Conservation (phyloP, 2,797 vertebrate genomes). For the Melanotaenia trifasciata region DNA sequence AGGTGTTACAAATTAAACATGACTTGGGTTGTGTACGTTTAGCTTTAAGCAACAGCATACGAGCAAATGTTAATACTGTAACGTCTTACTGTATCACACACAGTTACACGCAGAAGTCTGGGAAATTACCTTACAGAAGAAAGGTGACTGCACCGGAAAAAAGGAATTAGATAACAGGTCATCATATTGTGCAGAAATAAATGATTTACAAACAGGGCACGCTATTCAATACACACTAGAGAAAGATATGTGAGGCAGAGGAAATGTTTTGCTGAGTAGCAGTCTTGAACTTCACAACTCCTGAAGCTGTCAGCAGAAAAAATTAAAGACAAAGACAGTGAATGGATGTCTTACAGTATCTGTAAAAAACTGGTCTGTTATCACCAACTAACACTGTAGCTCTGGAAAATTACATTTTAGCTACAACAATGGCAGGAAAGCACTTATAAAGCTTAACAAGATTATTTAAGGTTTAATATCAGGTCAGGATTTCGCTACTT, state of each 20-base stretch:
- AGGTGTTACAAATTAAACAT: conserved; percentile 70
- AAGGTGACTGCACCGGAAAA: conserved; percentile 23
- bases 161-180: conserved; percentile 36
- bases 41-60: conserved; percentile 44
- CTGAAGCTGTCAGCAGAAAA: conserved; percentile 10
- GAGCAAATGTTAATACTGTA: conserved; percentile 14
- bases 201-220: conserved; percentile 15
- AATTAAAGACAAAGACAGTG: background rate
- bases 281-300: conserved; percentile 9
- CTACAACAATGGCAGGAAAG: too few species aligned
- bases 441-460: too few species aligned
- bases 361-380: background rate
- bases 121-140: conserved; percentile 15
- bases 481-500: too few species aligned
- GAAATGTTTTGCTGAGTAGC: background rate
- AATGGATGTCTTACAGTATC: conserved; percentile 15
- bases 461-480: too few species aligned
- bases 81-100: conserved; percentile 1
- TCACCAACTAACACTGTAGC: too few species aligned
- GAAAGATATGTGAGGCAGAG: background rate
- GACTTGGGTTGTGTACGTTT: conserved; percentile 43
- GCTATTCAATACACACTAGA: conserved; percentile 14
- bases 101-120: background rate
- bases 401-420: too few species aligned
- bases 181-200: conserved; percentile 21